phyloP scores from a whole-genome alignment of 1,140 invertebrate genomes.

The Ceratina japonica region DNA sequence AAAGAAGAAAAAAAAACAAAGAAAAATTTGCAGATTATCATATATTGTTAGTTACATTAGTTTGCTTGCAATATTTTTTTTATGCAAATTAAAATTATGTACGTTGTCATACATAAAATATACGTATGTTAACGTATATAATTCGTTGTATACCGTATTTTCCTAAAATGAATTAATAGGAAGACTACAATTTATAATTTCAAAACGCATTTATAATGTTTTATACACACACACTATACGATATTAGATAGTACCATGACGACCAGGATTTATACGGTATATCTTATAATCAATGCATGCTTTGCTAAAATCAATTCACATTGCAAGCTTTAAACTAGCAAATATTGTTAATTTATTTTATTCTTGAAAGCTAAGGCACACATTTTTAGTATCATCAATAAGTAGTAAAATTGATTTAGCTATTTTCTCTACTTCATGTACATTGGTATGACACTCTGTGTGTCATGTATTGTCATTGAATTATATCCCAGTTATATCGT shows the following conservation, averaged over 20 bases:
- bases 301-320: constrained; percentile 62
- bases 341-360: constrained; percentile 47
- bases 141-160: constrained; percentile 40
- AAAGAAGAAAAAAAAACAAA: not conserved
- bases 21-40: constrained; percentile 9
- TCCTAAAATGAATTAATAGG: not conserved
- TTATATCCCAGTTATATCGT: constrained; percentile 34
- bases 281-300: constrained; percentile 61
- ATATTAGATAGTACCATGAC: not conserved
- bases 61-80: constrained; percentile 56
- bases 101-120: constrained; percentile 25
- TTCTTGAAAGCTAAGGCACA: constrained; percentile 52
- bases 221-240: not conserved
- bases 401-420: constrained; percentile 29
- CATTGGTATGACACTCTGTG: constrained; percentile 46
- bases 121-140: constrained; percentile 16
- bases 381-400: constrained; percentile 50
- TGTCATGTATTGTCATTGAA: constrained; percentile 47
- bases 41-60: constrained; percentile 49
- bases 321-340: constrained; percentile 61
- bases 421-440: constrained; percentile 46
- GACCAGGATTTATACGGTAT: constrained; percentile 35
- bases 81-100: constrained; percentile 43
- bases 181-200: not conserved
- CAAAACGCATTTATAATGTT: not conserved